Evolutionary conservation across 2,888 invertebrate genomes (phyloP).

Genomic region (Barypeithes pellucidus): DNA sequence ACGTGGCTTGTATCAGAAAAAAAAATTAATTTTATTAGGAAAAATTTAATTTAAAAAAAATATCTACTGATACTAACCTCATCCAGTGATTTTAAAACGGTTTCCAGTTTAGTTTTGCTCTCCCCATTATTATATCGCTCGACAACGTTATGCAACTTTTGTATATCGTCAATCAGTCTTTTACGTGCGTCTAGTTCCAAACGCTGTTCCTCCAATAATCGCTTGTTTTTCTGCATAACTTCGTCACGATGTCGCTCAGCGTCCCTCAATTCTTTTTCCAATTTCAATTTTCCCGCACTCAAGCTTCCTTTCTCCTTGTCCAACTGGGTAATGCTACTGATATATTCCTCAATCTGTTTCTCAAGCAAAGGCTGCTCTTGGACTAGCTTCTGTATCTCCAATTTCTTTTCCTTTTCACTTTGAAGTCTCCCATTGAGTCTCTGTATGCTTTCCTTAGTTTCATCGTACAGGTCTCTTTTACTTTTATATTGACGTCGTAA

Average conservation of each 20-base stretch:
- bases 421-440: constrained; percentile 76
- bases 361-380: constrained; percentile 72
- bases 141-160: constrained; percentile 74
- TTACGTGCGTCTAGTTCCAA: constrained; percentile 57
- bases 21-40: no score
- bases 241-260: constrained; percentile 58
- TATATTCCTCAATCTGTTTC: constrained; percentile 70
- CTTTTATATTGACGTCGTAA: constrained; percentile 72
- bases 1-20: no score
- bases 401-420: constrained; percentile 78
- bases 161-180: constrained; percentile 68
- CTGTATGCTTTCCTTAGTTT: constrained; percentile 77
- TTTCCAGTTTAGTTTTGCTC: constrained; percentile 73
- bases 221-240: constrained; percentile 61
- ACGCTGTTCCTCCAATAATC: constrained; percentile 70
- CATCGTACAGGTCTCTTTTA: constrained; percentile 70
- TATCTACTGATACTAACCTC: constrained; percentile 59
- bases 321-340: constrained; percentile 63
- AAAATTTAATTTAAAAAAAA: no score
- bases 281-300: constrained; percentile 58
- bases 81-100: constrained; percentile 71
- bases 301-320: constrained; percentile 64
- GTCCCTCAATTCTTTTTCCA: constrained; percentile 62
- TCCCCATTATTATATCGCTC: constrained; percentile 74
- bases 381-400: constrained; percentile 78